Evolutionary conservation across 2,797 vertebrate species (phyloP).

Genomic region (Lycodopsis pacificus): DNA sequence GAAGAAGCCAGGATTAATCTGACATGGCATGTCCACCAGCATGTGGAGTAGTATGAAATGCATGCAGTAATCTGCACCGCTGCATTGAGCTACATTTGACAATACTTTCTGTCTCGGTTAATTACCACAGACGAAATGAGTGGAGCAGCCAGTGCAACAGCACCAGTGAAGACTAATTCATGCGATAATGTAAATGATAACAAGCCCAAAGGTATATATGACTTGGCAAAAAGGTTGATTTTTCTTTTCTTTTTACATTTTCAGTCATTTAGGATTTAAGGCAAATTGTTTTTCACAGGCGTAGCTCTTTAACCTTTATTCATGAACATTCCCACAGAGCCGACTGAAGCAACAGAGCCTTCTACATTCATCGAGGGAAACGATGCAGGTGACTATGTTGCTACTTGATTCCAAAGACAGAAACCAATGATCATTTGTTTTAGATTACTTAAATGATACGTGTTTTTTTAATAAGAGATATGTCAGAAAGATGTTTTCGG

Average conservation of each 20-base stretch:
- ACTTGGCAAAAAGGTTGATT: constrained; percentile 25
- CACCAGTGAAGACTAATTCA: constrained; percentile 67
- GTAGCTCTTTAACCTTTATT: neutral
- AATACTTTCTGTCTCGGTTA: constrained; percentile 62
- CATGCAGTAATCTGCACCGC: constrained; percentile 62
- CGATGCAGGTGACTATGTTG: constrained; percentile 52
- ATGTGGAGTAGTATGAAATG: constrained; percentile 52
- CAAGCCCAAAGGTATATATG: constrained; percentile 72
- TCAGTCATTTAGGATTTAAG: constrained; percentile 20
- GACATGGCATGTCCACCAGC: constrained; percentile 40
- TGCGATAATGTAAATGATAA: constrained; percentile 75
- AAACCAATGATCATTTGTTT: neutral
- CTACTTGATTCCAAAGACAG: neutral
- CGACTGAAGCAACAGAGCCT: constrained; percentile 29
- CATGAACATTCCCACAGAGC: constrained; percentile 56
- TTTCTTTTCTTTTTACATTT: neutral
- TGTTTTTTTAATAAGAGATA: neutral
- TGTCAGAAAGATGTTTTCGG: constrained; percentile 9
- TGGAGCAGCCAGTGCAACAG: constrained; percentile 65
- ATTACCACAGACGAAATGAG: constrained; percentile 66
- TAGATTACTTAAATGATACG: neutral
- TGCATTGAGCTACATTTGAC: constrained; percentile 37
- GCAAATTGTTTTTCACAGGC: rapidly evolving
- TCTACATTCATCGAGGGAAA: constrained; percentile 33
- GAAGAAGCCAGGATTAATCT: neutral